phyloP scores from a whole-genome alignment of 2,113 vertebrate species.

The Sigmodon hispidus region DNA sequence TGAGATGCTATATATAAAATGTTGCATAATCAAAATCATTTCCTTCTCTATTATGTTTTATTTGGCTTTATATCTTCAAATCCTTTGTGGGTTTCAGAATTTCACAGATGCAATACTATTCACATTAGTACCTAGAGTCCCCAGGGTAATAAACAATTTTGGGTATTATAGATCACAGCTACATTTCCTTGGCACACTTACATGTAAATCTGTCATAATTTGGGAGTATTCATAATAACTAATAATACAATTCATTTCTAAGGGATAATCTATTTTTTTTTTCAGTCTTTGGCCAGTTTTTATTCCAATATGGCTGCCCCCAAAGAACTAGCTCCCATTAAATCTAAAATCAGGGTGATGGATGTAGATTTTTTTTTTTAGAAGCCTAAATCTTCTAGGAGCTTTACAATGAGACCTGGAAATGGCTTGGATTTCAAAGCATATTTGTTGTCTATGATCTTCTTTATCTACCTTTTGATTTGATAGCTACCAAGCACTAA shows the following conservation, averaged over 20 bases:
- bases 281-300: constrained; percentile 53
- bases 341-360: constrained; percentile 52
- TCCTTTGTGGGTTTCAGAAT: constrained; percentile 75
- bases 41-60: constrained; percentile 78
- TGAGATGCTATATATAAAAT: constrained; percentile 78
- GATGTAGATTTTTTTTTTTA: constrained; percentile 31
- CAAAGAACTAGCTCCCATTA: constrained; percentile 56
- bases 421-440: constrained; percentile 40
- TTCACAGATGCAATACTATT: constrained; percentile 74
- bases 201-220: constrained; percentile 73
- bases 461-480: background rate
- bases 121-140: constrained; percentile 77
- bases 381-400: constrained; percentile 42
- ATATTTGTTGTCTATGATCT: constrained; percentile 8
- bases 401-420: constrained; percentile 39
- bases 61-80: constrained; percentile 77
- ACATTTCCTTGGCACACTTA: constrained; percentile 71
- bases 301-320: constrained; percentile 12
- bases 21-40: constrained; percentile 79
- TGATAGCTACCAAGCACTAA: background rate
- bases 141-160: constrained; percentile 74
- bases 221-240: constrained; percentile 72
- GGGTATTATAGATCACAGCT: constrained; percentile 67
- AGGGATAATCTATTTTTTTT: constrained; percentile 52
- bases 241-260: constrained; percentile 74